A percentile compares a stretch with the other conserved stretches of the same genome.
Evolutionary conservation across 2,888 invertebrate genomes (phyloP).

Genomic region (Agrochola lychnidis): DNA sequence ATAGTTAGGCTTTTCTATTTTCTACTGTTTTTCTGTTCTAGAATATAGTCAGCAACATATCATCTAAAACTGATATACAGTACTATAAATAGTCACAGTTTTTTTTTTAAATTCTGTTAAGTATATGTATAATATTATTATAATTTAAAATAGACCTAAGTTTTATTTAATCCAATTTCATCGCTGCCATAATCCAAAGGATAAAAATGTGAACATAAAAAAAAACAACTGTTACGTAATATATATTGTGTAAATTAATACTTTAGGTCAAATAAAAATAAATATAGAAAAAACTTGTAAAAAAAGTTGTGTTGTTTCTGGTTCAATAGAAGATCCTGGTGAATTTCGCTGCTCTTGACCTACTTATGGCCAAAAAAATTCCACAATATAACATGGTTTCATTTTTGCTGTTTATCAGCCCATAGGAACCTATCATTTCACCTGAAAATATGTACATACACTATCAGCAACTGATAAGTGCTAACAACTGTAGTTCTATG

Average conservation of each 20-base stretch:
- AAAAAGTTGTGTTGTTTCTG: not conserved
- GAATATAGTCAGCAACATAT: no score
- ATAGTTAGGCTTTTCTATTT: no score
- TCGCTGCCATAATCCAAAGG: not conserved
- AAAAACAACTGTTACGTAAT: not conserved
- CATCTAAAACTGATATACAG: no score
- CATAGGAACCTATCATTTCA: conserved; percentile 20
- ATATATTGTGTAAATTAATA: no score
- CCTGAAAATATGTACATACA: conserved; percentile 15
- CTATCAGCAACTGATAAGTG: conserved; percentile 48
- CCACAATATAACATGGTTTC: not conserved
- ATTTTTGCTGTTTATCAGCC: conserved; percentile 22
- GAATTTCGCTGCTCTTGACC: conserved; percentile 22
- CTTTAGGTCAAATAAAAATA: no score
- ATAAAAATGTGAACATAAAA: not conserved
- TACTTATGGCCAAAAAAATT: conserved; percentile 6
- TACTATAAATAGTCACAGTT: not conserved
- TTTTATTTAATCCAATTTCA: not conserved
- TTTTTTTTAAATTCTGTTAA: not conserved
- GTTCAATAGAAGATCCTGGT: not conserved
- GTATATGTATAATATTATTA: not conserved
- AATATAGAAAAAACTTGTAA: not conserved
- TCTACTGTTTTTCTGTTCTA: no score
- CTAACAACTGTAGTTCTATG: conserved; percentile 17
- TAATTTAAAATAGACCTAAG: no score